Evolutionary conservation across 2,888 invertebrate genomes (phyloP).

Genomic region (Drepanosiphum platanoidis): DNA sequence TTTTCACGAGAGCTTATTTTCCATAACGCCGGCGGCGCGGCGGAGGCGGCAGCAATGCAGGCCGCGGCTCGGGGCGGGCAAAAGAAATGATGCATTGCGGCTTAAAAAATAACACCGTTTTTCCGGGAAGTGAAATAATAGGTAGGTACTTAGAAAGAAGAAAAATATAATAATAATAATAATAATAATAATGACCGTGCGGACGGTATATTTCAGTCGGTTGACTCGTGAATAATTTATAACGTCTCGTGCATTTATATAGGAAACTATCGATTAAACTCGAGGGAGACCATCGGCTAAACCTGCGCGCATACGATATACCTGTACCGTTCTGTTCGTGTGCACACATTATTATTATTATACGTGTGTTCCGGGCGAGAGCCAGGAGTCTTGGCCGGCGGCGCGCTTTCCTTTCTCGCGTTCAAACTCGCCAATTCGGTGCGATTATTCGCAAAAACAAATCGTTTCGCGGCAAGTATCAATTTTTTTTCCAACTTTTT

Average conservation of each 20-base stretch:
- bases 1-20: not conserved
- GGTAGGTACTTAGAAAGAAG: constrained; percentile 9
- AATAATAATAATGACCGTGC: not conserved
- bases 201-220: constrained; percentile 8
- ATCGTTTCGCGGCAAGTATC: no score
- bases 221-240: constrained; percentile 27
- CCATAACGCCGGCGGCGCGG: not conserved
- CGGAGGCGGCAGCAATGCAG: no score
- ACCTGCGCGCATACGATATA: not conserved
- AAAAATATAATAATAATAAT: not conserved
- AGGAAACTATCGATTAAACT: constrained; percentile 18
- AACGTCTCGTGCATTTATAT: not conserved
- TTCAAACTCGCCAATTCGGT: no score
- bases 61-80: not conserved
- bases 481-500: no score
- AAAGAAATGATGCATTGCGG: constrained; percentile 16
- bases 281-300: not conserved
- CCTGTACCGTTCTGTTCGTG: no score
- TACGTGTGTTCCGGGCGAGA: no score
- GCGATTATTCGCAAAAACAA: no score
- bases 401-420: no score
- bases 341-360: no score
- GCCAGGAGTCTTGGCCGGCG: no score
- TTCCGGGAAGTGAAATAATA: constrained; percentile 28
- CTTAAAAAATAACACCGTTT: not conserved